Base-by-base conservation (phyloP, 2,113 vertebrate genomes). In the Sceloporus tristichus region DNA sequence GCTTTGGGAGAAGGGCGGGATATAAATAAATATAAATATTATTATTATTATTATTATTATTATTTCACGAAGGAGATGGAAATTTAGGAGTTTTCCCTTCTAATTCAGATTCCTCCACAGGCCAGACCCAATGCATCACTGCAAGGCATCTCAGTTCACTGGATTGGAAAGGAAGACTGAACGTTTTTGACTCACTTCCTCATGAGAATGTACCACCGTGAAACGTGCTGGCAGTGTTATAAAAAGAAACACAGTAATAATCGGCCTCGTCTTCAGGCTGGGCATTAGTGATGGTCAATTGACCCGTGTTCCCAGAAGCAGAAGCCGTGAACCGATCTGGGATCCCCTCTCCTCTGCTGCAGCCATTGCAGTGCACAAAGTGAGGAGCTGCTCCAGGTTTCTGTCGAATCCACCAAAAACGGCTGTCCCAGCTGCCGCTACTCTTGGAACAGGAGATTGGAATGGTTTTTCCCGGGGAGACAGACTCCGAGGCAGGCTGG, bases 161-260 rank as follows among this genome's bases (percentile, higher is more conserved):
- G 10, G 7, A 59, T 21, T 29, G 2, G 19, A 18, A n/a, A 21
- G 0, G 25, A 21, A 77, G 3, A 21, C 9, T 1, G 56, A 13
- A 56, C 65, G 85, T 71, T 86, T 86, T 59, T 71, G 62, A 27
- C 34, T 23, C 34, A 75, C 25, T 74, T 82, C 86, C 68, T 9
- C 53, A 62, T 75, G 2, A 42, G 68, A 74, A 9, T 62, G 1
- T 0, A 48, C 1, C 86, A 74, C 78, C 0, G 86, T 81, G 86
- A 0, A 21, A 74, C 48, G 0, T 0, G 5, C 0, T 13, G 13
- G 0, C 7, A 2, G 0, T 16, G 1, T 0, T 0, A 0, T 62
- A 10, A 14, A 5, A 42, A 11, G 1, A 25, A 8, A 0, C 4
- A 42, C 85, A 87, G 25, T 16, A 62, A 62, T 87, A 87, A 87